Evolutionary conservation across 1,140 invertebrate genomes (phyloP), one percentile per base, ranked within the genome.

Genomic region (Trachymyrmex septentrionalis): DNA sequence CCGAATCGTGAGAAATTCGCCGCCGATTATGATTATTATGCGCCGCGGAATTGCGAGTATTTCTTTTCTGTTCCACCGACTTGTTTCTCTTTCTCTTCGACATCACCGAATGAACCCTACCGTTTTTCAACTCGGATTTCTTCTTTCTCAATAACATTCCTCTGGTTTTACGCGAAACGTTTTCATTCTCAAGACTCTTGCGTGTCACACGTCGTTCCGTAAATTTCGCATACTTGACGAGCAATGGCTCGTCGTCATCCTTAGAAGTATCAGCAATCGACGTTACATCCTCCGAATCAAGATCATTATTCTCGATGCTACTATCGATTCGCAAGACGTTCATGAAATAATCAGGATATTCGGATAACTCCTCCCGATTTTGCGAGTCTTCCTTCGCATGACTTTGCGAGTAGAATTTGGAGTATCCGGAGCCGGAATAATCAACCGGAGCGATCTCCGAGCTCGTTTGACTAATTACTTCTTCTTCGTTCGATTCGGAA

Each of bases 271-370:
- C 27, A 2, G 30, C 21, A n/a, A n/a, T 16, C n/a, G 63, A 34
- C 48, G 12, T 67, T n/a, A 59, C 38, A 30, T 80, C 30, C 16
- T 80, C 30, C 63, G 27, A 80, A 12, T 80, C 34, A 27, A 67
- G 14, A 53, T 53, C 63, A 24, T 80, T 50, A 27, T 80, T 34
- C 48, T 69, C 80, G 19, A 14, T 30, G n/a, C 48, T 48, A 16
- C 63, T 30, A 19, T 61, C 57, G 7, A 81, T 57, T 3, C 30
- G 78, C 50, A 71, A 2, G 16, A 81, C 66, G 21, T 81, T 81
- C 66, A n/a, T 59, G 34, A 71, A 81, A 21, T 81, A 81, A 53
- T 84, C 69, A 30, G 53, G 55, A 48, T 61, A 61, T 38, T 75
- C 55, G 38, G 69, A 30, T 24, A n/a, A 30, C 14, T 84, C 55